A percentile compares a stretch with the other conserved stretches of the same genome.
Evolutionary conservation across 2,797 vertebrate genomes (phyloP).

Genomic region (Poliocrania exsul): DNA sequence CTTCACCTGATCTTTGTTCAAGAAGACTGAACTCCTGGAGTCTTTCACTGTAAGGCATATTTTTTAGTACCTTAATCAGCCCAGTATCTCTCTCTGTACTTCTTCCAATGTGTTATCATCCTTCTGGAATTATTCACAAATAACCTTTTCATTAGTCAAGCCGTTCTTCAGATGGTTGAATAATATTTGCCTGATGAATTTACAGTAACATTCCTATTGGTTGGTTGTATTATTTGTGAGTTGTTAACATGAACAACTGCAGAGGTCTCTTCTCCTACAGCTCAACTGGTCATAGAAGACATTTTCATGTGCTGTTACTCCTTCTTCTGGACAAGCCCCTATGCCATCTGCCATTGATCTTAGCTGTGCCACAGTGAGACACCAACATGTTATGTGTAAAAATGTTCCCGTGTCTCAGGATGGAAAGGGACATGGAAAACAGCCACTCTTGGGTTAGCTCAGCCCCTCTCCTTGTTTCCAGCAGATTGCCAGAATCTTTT

Average conservation of each 20-base stretch:
- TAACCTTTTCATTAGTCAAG: slow-evolving; percentile 50
- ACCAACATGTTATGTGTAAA: background rate
- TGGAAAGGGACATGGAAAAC: background rate
- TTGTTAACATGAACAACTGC: background rate
- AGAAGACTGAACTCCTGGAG: background rate
- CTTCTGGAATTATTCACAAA: slow-evolving; percentile 54
- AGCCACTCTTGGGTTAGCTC: background rate
- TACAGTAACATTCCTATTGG: background rate
- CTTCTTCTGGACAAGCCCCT: background rate
- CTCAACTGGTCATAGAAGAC: background rate
- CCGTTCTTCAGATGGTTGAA: background rate
- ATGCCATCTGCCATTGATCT: background rate
- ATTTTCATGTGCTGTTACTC: background rate
- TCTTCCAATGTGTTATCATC: slow-evolving; percentile 14
- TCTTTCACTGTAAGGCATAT: background rate
- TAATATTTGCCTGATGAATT: slow-evolving; percentile 25
- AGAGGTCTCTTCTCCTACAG: background rate
- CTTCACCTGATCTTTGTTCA: background rate
- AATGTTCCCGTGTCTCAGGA: background rate
- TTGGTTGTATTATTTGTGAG: background rate
- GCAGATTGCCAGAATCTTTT: background rate
- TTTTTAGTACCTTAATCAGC: slow-evolving; percentile 10
- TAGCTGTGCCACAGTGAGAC: background rate
- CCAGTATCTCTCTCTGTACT: background rate
- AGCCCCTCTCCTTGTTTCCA: background rate